Evolutionary conservation across 2,797 vertebrate genomes (phyloP).

Genomic region (Anguilla anguilla): DNA sequence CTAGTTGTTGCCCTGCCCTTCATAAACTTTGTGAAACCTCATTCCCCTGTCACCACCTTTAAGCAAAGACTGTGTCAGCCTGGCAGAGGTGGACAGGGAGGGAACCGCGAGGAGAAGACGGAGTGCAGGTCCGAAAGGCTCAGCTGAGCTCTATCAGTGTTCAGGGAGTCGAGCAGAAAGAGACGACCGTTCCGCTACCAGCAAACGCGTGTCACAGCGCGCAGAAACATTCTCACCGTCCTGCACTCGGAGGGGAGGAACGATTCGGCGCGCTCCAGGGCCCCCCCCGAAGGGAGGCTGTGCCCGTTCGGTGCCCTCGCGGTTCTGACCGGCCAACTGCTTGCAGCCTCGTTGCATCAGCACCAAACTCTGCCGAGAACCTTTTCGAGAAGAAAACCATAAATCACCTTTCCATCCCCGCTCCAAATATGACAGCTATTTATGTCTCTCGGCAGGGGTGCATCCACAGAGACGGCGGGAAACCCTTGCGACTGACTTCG

Average conservation of each 20-base stretch:
- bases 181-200: background rate
- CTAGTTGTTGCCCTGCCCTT: background rate
- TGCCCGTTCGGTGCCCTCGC: background rate
- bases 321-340: background rate
- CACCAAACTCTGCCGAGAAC: slow-evolving; percentile 35
- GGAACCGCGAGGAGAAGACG: background rate
- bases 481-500: background rate
- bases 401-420: slow-evolving; percentile 42
- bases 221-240: background rate
- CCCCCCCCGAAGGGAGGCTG: background rate
- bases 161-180: slow-evolving; percentile 28
- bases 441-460: slow-evolving; percentile 16
- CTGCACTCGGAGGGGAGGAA: background rate
- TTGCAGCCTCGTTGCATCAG: slow-evolving; percentile 25
- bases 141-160: background rate
- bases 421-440: slow-evolving; percentile 37
- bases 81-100: background rate
- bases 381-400: background rate
- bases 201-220: background rate
- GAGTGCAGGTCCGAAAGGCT: background rate
- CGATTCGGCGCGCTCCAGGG: background rate
- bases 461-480: slow-evolving; percentile 31
- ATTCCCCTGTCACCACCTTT: background rate
- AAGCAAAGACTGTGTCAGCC: background rate
- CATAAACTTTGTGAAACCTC: background rate